Evolutionary conservation across 2,888 invertebrate genomes (phyloP).

Genomic region (Hemistola chrysoprasaria): DNA sequence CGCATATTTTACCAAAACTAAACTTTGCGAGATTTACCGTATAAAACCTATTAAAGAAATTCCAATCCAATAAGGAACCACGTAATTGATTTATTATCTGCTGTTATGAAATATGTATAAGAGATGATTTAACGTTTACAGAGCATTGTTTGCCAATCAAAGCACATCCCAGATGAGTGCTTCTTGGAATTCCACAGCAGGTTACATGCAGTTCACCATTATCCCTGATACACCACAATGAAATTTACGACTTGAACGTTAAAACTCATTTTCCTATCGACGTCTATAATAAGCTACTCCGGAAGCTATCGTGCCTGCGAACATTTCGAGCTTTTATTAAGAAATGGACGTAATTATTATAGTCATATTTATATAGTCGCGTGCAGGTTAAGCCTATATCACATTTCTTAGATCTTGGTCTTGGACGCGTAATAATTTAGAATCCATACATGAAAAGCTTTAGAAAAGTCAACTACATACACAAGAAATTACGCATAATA

Average conservation of each 20-base stretch:
- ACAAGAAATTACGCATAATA: no score
- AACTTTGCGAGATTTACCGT: constrained; percentile 28
- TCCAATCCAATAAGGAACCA: constrained; percentile 22
- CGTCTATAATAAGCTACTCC: constrained; percentile 28
- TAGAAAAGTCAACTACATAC: no score
- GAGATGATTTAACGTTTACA: constrained; percentile 41
- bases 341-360: constrained; percentile 32
- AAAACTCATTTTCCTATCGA: constrained; percentile 31
- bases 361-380: constrained; percentile 28
- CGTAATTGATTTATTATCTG: constrained; percentile 33
- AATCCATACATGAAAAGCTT: no score
- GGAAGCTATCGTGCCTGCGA: constrained; percentile 51
- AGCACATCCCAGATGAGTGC: constrained; percentile 43
- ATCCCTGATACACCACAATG: constrained; percentile 28
- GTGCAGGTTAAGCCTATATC: constrained; percentile 25
- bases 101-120: constrained; percentile 36
- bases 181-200: constrained; percentile 27
- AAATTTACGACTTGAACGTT: constrained; percentile 31
- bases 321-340: constrained; percentile 48
- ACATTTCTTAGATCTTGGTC: constrained; percentile 17
- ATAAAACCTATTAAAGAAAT: constrained; percentile 13
- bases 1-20: constrained; percentile 28
- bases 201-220: constrained; percentile 26
- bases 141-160: constrained; percentile 68
- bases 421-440: constrained; percentile 13